phyloP scores from a whole-genome alignment of 2,113 vertebrate genomes.

The Tetraodon nigroviridis region DNA sequence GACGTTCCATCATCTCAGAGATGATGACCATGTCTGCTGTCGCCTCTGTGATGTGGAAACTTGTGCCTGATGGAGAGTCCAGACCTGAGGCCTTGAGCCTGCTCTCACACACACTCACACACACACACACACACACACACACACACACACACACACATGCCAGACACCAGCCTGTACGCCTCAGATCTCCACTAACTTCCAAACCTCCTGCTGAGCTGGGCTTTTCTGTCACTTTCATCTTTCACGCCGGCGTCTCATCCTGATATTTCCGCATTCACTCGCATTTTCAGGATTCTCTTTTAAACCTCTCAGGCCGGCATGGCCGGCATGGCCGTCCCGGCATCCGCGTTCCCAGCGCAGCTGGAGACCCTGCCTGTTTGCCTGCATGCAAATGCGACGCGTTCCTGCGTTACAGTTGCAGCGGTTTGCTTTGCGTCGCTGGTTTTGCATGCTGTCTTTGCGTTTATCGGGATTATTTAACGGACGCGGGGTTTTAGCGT shows the following conservation, averaged over 20 bases:
- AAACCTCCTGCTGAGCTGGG: not conserved
- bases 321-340: slow-evolving; percentile 9
- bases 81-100: not conserved
- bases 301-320: slow-evolving; percentile 12
- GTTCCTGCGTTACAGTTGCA: not conserved
- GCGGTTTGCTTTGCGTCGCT: not conserved
- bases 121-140: not conserved
- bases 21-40: too few relatives aligned
- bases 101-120: not conserved
- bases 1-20: too few relatives aligned
- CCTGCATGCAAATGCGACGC: slow-evolving; percentile 8
- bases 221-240: not conserved
- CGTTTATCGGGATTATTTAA: not conserved
- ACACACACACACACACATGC: too few relatives aligned
- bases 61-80: too few relatives aligned
- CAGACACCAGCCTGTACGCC: too few relatives aligned
- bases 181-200: too few relatives aligned
- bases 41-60: too few relatives aligned
- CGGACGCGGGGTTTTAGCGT: slow-evolving; percentile 13
- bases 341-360: slow-evolving; percentile 7
- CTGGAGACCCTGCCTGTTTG: not conserved
- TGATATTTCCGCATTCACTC: slow-evolving; percentile 1
- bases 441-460: not conserved
- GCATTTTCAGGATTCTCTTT: slow-evolving; percentile 14
- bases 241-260: slow-evolving; percentile 2